Conservation (phyloP, 2,113 vertebrate species). For the Leuciscus idus region DNA sequence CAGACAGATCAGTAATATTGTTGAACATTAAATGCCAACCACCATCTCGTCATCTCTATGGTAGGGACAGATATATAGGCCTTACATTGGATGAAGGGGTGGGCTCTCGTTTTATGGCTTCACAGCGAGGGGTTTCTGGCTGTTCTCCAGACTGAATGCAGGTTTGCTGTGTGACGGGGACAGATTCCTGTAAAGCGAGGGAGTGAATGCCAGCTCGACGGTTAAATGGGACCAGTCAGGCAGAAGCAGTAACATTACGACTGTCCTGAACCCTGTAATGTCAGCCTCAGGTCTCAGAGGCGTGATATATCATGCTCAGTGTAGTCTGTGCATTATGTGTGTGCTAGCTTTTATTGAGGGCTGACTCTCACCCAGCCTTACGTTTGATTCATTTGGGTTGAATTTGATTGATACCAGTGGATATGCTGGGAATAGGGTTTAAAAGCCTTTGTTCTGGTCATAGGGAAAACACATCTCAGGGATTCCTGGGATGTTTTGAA, state of each 20-base stretch:
- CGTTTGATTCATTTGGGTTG: neutral
- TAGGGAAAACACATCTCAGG: conserved; percentile 17
- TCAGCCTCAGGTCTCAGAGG: neutral
- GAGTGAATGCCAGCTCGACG: conserved; percentile 22
- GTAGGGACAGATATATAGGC: too few relatives aligned
- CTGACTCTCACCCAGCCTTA: neutral
- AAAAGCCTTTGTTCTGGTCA: conserved; percentile 14
- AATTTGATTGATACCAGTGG: neutral
- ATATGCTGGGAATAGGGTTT: neutral
- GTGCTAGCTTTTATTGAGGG: neutral
- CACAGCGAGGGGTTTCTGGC: conserved; percentile 5
- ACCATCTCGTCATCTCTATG: too few relatives aligned
- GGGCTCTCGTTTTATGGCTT: conserved; percentile 7
- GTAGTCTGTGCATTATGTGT: conserved; percentile 1
- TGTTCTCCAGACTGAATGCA: conserved; percentile 7
- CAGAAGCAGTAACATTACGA: conserved; percentile 1
- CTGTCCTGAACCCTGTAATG: neutral
- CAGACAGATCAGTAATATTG: too few relatives aligned
- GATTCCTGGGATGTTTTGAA: conserved; percentile 21
- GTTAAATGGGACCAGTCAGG: conserved; percentile 9
- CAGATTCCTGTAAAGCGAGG: conserved; percentile 25
- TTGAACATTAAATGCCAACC: too few relatives aligned
- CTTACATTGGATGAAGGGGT: too few relatives aligned
- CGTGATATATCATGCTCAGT: neutral
- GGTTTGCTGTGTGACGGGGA: conserved; percentile 20